Conservation (phyloP, 2,113 vertebrate genomes). For the Hucho hucho region DNA sequence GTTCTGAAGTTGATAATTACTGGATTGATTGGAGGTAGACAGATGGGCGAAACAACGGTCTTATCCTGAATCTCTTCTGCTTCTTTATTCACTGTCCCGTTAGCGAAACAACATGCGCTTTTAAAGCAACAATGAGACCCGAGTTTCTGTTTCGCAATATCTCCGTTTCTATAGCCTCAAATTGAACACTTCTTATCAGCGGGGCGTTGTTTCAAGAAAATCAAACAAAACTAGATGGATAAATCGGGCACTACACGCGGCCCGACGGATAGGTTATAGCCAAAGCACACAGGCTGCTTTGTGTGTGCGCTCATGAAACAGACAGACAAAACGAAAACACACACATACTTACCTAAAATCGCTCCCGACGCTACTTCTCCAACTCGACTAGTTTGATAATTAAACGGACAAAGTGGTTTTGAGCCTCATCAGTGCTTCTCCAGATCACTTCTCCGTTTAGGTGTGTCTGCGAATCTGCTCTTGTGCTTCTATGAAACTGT, state of each 20-base stretch:
- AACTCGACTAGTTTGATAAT: conserved; percentile 50
- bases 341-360: conserved; percentile 64
- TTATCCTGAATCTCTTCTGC: too few relatives aligned
- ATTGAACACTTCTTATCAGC: not conserved
- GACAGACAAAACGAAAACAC: conserved; percentile 12
- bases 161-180: not conserved
- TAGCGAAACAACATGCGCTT: conserved; percentile 29
- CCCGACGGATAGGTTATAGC: not conserved
- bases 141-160: conserved; percentile 52
- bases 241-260: conserved; percentile 8
- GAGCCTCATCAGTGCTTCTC: conserved; percentile 44
- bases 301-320: conserved; percentile 47
- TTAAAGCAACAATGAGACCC: conserved; percentile 38
- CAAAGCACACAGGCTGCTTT: conserved; percentile 48
- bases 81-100: conserved; percentile 54
- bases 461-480: conserved; percentile 61
- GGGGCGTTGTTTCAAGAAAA: conserved; percentile 14
- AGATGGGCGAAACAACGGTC: too few relatives aligned
- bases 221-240: not conserved
- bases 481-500: conserved; percentile 50
- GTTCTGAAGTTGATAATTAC: too few relatives aligned
- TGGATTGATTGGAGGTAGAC: too few relatives aligned
- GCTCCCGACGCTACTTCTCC: conserved; percentile 56
- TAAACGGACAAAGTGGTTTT: conserved; percentile 51
- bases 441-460: conserved; percentile 57